phyloP scores from a whole-genome alignment of 2,113 vertebrate genomes.

The Sinocyclocheilus maitianheensis region DNA sequence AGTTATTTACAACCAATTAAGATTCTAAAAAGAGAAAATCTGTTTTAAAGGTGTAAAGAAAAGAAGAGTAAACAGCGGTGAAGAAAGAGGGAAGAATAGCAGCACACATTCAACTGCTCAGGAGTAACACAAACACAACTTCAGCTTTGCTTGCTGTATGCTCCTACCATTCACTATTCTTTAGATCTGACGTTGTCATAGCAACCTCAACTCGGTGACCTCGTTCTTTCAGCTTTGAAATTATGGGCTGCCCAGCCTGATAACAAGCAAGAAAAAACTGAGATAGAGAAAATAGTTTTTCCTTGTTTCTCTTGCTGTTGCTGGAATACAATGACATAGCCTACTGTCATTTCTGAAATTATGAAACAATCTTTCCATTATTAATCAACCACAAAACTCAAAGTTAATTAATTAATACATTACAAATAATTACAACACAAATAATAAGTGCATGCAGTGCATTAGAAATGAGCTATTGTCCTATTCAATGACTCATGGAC shows the following conservation, averaged over 20 bases:
- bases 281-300: slow-evolving; percentile 14
- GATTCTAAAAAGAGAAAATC: not conserved
- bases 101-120: not conserved
- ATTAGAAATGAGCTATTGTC: not conserved
- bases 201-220: slow-evolving; percentile 99
- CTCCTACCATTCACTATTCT: slow-evolving; percentile 89
- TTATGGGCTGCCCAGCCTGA: slow-evolving; percentile 98
- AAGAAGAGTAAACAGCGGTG: not conserved
- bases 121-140: slow-evolving; percentile 64
- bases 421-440: too few relatives aligned
- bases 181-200: slow-evolving; percentile 97
- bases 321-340: slow-evolving; percentile 12
- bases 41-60: too few relatives aligned
- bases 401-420: too few relatives aligned
- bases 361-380: not conserved
- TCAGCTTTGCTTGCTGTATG: slow-evolving; percentile 54
- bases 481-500: not conserved
- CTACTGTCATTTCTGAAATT: slow-evolving; percentile 12
- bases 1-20: not conserved
- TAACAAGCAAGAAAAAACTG: slow-evolving; percentile 66
- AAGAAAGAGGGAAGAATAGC: not conserved
- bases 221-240: slow-evolving; percentile 99
- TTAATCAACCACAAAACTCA: not conserved
- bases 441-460: not conserved
- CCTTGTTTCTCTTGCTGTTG: slow-evolving; percentile 22